Evolutionary conservation across 1,140 invertebrate genomes (phyloP).

Genomic region (Oncopodura yosiiana): DNA sequence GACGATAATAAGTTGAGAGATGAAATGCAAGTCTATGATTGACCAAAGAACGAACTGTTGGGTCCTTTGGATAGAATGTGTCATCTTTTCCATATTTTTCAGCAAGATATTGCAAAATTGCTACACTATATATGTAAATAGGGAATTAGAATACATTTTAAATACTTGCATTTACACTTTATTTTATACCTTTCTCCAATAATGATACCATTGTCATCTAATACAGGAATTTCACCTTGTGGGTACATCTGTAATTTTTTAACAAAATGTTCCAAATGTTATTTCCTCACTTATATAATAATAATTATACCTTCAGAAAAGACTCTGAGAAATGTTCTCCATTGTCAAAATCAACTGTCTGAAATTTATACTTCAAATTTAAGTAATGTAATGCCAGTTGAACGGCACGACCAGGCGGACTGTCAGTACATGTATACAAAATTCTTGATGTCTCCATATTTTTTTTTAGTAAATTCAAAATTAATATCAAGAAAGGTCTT

Average conservation of each 20-base stretch:
- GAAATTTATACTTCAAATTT: conserved; percentile 51
- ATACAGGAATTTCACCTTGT: conserved; percentile 65
- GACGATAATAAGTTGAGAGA: conserved; percentile 59
- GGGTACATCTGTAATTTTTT: conserved; percentile 54
- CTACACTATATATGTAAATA: conserved; percentile 46
- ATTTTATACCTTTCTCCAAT: conserved; percentile 53
- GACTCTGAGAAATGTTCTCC: conserved; percentile 60
- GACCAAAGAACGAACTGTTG: conserved; percentile 54
- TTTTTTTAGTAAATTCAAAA: too few species aligned
- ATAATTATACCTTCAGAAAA: conserved; percentile 51
- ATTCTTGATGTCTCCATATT: too few species aligned
- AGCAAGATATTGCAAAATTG: conserved; percentile 64
- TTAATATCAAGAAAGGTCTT: too few species aligned
- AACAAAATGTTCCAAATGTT: not conserved
- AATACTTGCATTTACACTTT: not conserved
- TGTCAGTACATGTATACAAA: conserved; percentile 60
- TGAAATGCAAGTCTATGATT: conserved; percentile 68
- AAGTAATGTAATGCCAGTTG: conserved; percentile 53
- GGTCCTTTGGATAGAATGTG: conserved; percentile 57
- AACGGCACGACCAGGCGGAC: conserved; percentile 61
- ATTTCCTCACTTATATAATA: not conserved
- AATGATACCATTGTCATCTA: conserved; percentile 59
- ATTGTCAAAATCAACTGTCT: conserved; percentile 55
- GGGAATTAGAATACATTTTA: not conserved
- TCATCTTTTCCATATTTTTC: conserved; percentile 58